These are phyloP conservation scores for Amphimallon solstitiale DNA, from an alignment of 2,888 invertebrate species.

Conservation along the genomic window DNA sequence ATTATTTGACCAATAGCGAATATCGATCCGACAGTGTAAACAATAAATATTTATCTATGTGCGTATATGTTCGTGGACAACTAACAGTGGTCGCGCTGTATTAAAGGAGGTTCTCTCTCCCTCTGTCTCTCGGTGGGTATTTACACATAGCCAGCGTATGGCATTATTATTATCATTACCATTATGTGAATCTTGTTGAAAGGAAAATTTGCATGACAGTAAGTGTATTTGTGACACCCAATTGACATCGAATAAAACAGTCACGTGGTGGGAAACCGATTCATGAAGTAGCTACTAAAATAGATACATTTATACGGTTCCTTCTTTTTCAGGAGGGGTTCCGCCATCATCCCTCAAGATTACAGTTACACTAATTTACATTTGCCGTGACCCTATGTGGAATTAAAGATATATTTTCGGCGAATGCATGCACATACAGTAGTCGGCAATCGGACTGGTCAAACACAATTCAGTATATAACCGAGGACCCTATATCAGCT, in stretches of 20 bases:
- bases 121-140: conserved; percentile 39
- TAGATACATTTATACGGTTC: conserved; percentile 60
- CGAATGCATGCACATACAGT: too few species aligned
- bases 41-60: neutral
- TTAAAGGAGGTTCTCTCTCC: conserved; percentile 37
- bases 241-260: conserved; percentile 63
- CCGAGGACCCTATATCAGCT: conserved; percentile 22
- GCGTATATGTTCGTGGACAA: neutral
- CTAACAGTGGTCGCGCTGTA: conserved; percentile 45
- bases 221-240: conserved; percentile 64
- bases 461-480: conserved; percentile 14
- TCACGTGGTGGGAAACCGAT: conserved; percentile 62
- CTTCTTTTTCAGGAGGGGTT: conserved; percentile 15
- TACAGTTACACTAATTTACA: conserved; percentile 47
- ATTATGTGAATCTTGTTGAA: conserved; percentile 45
- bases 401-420: conserved; percentile 25
- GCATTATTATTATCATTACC: conserved; percentile 31
- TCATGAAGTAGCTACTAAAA: conserved; percentile 61
- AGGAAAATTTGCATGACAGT: conserved; percentile 62
- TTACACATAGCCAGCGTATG: neutral
- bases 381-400: conserved; percentile 19
- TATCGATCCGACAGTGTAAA: conserved; percentile 1
- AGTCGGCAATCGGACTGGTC: conserved; percentile 21
- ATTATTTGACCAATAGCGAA: conserved; percentile 9
- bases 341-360: conserved; percentile 54